Base-by-base conservation (phyloP, 2,888 invertebrate species). In the Idaea biselata region DNA sequence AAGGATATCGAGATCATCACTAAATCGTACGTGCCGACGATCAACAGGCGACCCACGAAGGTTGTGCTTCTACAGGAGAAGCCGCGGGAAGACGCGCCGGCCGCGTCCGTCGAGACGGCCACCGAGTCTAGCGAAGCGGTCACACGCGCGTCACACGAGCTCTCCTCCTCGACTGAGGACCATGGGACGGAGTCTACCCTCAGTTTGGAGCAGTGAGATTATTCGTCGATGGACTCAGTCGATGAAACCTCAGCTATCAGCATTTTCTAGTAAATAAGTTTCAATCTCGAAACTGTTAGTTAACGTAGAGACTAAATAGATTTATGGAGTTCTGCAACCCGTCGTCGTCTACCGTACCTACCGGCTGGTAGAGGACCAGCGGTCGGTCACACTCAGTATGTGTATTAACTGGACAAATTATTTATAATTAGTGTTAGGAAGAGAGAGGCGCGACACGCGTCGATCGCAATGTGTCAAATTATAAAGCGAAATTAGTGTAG, bases 391-490 rank as follows among this genome's bases (percentile, higher is more conserved):
- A 81, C 63, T 65, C 55, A 79, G 75, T 80, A 82, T 81, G 79
- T 82, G 82, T 85, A 82, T 79, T 87, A 89, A 86, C 81, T 84
- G 90, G 91, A 90, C 89, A 90, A 89, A 89, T 86, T 89, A 89
- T 89, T 89, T 87, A 86, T 88, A 76, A 71, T 71, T 83, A 84
- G 81, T 69, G 65, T 73, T 82, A 80, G 73, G 73, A 75, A 78
- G 80, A 75, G 75, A 68, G 72, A 66, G 73, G 66, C 71, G 72
- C 70, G 66, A 67, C 68, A 77, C 77, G 80, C 76, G 73, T 71
- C 72, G 67, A 76, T 76, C 76, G 78, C 75, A 70, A 76, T 80
- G 86, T 87, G 86, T 86, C 86, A 86, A 86, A 83, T 82, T 81
- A 81, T 72, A 79, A 76, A 76, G 80, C 75, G 81, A 81, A 78